phyloP scores from a whole-genome alignment of 2,113 vertebrate genomes.

The Pygoscelis adeliae region DNA sequence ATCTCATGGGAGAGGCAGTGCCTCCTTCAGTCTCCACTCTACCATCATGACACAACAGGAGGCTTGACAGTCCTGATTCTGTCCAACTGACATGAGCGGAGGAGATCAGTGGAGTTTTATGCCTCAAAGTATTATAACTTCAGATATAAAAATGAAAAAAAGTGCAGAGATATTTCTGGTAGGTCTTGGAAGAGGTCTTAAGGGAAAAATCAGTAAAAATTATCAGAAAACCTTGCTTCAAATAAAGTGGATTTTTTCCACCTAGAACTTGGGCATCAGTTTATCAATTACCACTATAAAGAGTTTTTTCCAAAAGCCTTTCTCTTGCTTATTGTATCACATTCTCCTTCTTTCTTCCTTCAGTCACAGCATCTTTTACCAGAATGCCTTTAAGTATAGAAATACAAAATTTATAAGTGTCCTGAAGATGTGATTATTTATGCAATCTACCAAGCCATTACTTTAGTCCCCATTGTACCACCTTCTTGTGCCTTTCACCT shows the following conservation, averaged over 20 bases:
- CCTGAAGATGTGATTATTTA: neutral
- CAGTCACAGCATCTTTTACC: neutral
- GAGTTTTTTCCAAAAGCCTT: neutral
- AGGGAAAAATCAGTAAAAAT: neutral
- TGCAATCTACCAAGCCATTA: neutral
- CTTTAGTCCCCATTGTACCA: neutral
- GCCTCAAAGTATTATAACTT: neutral
- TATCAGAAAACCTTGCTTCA: neutral
- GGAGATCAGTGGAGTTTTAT: neutral
- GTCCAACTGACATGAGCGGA: neutral
- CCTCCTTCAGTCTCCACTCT: neutral
- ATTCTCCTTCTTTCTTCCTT: neutral
- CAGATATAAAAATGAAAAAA: neutral
- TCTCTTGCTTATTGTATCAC: neutral
- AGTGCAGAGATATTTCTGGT: neutral
- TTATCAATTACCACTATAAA: neutral
- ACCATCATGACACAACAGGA: neutral
- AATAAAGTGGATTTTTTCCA: neutral
- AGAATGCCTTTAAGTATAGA: neutral
- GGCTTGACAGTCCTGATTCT: neutral
- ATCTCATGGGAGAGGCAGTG: neutral
- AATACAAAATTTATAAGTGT: neutral
- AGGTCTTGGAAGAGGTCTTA: neutral
- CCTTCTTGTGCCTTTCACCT: neutral
- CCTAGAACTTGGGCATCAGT: neutral